phyloP scores from a whole-genome alignment of 2,797 vertebrate species.

The Clarias laeviceps region DNA sequence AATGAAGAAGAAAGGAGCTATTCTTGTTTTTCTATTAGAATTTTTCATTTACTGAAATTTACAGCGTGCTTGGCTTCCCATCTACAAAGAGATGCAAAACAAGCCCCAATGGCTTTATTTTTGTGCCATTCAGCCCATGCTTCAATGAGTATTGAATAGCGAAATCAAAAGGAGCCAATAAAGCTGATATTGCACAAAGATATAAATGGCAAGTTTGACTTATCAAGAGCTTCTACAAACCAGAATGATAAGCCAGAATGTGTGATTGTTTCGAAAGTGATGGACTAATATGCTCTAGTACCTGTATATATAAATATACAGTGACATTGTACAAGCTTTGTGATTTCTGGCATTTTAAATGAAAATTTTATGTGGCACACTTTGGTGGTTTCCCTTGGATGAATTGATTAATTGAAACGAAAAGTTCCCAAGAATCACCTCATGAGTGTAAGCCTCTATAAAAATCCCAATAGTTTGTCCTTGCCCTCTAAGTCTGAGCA shows the following conservation, averaged over 20 bases:
- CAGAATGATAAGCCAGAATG: background rate
- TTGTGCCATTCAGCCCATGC: background rate
- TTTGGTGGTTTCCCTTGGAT: background rate
- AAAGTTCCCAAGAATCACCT: constrained; percentile 6
- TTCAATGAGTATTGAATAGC: background rate
- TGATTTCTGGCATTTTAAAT: background rate
- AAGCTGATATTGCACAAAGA: background rate
- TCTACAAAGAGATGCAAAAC: background rate
- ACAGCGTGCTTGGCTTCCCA: background rate
- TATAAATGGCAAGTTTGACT: background rate
- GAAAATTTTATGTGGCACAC: background rate
- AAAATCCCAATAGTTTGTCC: background rate
- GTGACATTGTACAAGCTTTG: background rate
- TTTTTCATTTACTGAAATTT: background rate
- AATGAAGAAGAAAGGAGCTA: constrained; percentile 2
- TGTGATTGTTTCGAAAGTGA: background rate
- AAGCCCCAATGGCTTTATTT: background rate
- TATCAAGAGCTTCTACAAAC: background rate
- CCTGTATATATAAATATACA: background rate
- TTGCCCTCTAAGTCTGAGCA: background rate
- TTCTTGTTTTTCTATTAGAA: background rate
- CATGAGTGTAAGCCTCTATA: background rate
- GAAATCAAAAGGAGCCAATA: background rate
- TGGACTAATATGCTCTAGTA: background rate
- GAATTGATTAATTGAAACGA: background rate